Percentiles rank a stretch among this genome's conserved stretches.
Evolutionary conservation across 2,113 vertebrate species (phyloP).

Genomic region (Spermophilus dauricus): DNA sequence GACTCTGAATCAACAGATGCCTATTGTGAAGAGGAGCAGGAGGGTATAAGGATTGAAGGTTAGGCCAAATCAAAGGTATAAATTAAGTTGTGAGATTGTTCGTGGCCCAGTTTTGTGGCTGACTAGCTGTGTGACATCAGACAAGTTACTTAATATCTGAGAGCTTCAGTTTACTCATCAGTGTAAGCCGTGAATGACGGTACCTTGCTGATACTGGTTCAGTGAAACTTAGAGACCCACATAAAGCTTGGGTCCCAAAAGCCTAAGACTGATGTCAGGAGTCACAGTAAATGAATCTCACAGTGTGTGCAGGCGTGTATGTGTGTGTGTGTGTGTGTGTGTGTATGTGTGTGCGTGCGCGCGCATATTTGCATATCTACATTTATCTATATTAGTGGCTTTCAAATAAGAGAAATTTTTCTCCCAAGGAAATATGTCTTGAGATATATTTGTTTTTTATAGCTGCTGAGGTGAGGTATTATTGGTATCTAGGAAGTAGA

Average conservation of each 20-base stretch:
- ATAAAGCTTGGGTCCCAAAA: background rate
- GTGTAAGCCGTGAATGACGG: background rate
- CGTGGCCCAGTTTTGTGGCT: background rate
- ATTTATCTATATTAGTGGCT: background rate
- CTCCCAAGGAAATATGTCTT: background rate
- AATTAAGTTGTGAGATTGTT: background rate
- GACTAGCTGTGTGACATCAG: background rate
- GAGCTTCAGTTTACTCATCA: background rate
- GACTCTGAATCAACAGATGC: background rate
- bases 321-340: fast-evolving
- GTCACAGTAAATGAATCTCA: background rate
- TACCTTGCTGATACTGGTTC: background rate
- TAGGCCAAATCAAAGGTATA: too few species aligned
- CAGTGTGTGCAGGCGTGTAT: background rate
- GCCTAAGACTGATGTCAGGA: background rate
- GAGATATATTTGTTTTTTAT: background rate
- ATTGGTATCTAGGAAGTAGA: background rate
- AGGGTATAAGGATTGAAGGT: background rate
- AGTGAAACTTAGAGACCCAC: background rate
- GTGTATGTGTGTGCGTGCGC: fast-evolving
- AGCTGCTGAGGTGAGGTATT: background rate
- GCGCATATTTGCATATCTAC: background rate
- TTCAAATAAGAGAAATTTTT: background rate
- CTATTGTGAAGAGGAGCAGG: background rate
- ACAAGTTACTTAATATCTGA: background rate